Conservation (phyloP, 2,797 vertebrate genomes). For the Pristis pectinata region DNA sequence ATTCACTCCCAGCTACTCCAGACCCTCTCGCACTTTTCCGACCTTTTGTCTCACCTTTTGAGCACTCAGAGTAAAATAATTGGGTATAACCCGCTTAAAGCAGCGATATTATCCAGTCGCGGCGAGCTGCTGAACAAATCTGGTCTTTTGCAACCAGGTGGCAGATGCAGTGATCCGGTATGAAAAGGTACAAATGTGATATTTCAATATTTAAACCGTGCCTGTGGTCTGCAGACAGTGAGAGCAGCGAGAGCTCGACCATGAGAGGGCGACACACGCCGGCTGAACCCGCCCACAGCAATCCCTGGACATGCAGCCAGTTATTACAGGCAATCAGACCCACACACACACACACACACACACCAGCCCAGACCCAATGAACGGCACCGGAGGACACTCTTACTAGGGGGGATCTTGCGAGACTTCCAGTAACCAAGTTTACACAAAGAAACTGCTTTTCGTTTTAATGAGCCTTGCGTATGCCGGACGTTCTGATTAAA, state of each 20-base stretch:
- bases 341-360: neutral
- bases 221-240: neutral
- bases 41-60: neutral
- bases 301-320: neutral
- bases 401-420: neutral
- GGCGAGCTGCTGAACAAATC: neutral
- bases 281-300: neutral
- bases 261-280: conserved; percentile 21
- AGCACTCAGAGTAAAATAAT: neutral
- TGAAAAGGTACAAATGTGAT: neutral
- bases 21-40: neutral
- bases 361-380: neutral
- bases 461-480: neutral
- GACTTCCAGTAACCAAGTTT: neutral
- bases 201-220: neutral
- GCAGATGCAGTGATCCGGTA: neutral
- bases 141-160: neutral
- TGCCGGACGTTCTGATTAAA: neutral
- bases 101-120: neutral
- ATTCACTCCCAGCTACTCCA: neutral
- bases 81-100: neutral
- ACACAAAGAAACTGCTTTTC: neutral
- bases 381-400: neutral
- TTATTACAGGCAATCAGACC: neutral
- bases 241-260: neutral